phyloP scores from a whole-genome alignment of 2,113 vertebrate species.

The Phaethornis superciliosus region DNA sequence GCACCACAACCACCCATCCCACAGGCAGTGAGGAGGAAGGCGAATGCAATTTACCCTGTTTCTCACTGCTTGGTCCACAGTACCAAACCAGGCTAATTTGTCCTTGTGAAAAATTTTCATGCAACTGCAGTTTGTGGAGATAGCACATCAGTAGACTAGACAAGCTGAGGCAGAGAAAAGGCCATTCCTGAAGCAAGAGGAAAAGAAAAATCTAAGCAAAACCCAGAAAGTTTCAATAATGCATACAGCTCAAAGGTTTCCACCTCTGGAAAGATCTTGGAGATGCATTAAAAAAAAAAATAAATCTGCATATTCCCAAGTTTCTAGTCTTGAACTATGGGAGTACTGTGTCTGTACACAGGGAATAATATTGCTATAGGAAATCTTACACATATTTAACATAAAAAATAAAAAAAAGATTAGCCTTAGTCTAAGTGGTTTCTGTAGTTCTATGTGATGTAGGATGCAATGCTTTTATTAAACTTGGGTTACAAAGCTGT shows the following conservation, averaged over 20 bases:
- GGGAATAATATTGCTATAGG: background rate
- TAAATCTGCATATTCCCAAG: background rate
- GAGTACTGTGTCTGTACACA: background rate
- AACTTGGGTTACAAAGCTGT: background rate
- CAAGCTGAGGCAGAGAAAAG: background rate
- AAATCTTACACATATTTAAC: background rate
- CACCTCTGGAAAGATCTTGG: background rate
- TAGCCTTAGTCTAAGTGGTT: too few relatives aligned
- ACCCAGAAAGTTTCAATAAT: background rate
- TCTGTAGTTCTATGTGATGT: too few relatives aligned
- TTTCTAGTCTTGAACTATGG: background rate
- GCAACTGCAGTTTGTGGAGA: background rate
- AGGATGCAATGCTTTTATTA: background rate
- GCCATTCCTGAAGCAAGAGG: background rate
- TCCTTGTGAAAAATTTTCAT: background rate
- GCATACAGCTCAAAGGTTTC: background rate
- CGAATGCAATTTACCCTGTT: background rate
- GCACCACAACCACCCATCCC: background rate
- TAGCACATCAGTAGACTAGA: background rate
- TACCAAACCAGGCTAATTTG: background rate
- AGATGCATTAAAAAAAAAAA: background rate
- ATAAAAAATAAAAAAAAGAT: background rate
- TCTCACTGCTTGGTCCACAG: background rate
- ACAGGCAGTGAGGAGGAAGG: background rate
- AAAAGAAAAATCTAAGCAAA: background rate